A percentile compares a stretch with the other conserved stretches of the same genome.
Conservation (phyloP, 1,140 invertebrate genomes). For the Philaenus spumarius region DNA sequence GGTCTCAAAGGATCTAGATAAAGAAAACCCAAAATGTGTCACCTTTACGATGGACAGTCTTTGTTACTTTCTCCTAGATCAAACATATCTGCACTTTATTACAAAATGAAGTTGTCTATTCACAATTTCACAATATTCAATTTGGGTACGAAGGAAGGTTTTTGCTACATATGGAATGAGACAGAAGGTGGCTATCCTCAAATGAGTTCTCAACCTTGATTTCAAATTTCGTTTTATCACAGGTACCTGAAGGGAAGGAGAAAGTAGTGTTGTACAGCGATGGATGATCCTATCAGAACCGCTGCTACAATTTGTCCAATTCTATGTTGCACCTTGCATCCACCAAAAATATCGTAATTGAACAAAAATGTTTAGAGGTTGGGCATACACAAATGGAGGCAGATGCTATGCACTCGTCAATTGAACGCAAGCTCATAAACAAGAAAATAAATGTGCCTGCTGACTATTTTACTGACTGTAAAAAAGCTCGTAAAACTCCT, state of each 20-base stretch:
- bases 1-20: constrained; percentile 27
- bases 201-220: constrained; percentile 22
- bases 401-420: constrained; percentile 36
- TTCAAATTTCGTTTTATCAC: neutral
- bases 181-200: constrained; percentile 25
- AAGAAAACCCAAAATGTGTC: constrained; percentile 17
- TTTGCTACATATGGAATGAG: constrained; percentile 32
- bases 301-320: constrained; percentile 35
- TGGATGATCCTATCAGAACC: constrained; percentile 36
- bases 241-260: neutral
- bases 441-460: constrained; percentile 22
- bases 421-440: constrained; percentile 20
- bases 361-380: constrained; percentile 39
- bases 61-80: constrained; percentile 10
- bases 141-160: constrained; percentile 11
- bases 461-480: too few relatives aligned
- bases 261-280: constrained; percentile 34
- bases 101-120: constrained; percentile 12
- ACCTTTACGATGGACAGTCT: constrained; percentile 30
- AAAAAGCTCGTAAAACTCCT: constrained; percentile 13
- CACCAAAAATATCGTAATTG: too few relatives aligned
- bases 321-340: constrained; percentile 30
- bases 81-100: constrained; percentile 5
- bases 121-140: constrained; percentile 19
- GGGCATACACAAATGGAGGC: constrained; percentile 42